Conservation (phyloP, 1,140 invertebrate genomes). For the Aphaenogaster ashmeadi region DNA sequence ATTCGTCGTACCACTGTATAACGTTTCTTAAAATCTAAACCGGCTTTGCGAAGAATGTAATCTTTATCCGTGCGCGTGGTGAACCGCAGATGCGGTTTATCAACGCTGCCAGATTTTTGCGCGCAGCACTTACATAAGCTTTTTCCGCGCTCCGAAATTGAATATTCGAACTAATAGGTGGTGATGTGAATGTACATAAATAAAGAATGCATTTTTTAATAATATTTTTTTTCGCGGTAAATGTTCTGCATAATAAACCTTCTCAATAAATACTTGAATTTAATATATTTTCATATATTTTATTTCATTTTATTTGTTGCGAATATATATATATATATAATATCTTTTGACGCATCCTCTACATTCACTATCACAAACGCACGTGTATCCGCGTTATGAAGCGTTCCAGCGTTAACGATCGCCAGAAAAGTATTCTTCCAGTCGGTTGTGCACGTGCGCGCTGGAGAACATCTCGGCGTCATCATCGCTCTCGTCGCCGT, state of each 20-base stretch:
- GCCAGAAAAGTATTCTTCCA: conserved; percentile 28
- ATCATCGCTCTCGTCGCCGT: conserved; percentile 27
- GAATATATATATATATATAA: neutral
- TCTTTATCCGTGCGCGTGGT: conserved; percentile 28
- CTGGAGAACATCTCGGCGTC: conserved; percentile 12
- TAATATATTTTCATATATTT: neutral
- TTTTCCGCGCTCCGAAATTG: neutral
- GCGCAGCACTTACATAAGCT: conserved; percentile 29
- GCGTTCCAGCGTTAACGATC: conserved; percentile 27
- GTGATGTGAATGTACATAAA: neutral
- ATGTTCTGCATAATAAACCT: neutral
- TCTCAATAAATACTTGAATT: conserved; percentile 50
- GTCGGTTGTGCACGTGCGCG: conserved; percentile 17
- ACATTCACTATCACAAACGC: neutral
- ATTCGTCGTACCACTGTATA: neutral
- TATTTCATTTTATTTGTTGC: neutral
- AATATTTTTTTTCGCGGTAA: neutral
- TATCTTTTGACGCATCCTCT: neutral
- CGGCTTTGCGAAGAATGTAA: conserved; percentile 53
- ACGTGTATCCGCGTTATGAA: neutral
- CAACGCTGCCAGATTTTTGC: conserved; percentile 10
- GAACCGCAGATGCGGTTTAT: conserved; percentile 60
- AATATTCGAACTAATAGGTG: neutral
- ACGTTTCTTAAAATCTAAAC: conserved; percentile 48
- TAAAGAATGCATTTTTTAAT: no score